Evolutionary conservation across 2,888 invertebrate genomes (phyloP), one percentile per base, ranked within the genome.

Genomic region (Philereme vetulata): DNA sequence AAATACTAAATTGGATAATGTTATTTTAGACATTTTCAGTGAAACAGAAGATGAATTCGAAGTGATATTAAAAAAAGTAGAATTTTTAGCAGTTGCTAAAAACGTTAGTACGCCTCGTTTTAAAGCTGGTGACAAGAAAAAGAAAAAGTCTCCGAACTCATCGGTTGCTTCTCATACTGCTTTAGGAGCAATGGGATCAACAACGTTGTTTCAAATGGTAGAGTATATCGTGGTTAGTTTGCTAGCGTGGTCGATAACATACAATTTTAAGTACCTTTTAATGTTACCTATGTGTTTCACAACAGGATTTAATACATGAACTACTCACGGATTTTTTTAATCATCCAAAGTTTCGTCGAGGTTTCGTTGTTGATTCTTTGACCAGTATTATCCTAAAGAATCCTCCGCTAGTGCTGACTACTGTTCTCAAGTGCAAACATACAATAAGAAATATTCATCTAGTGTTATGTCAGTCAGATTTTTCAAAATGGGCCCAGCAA

Each of bases 121-220:
- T 11, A 88, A 82, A 75, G 72, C 70, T 4, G 78, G 80, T 62
- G 89, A 88, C 1, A 90, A 86, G 66, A 90, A 86, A 69, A 88
- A 86, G 67, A 88, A 85, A 71, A 83, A 64, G 60, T 76, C 81
- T 5, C 73, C 84, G 0, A 71, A 69, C 32, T 78, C 85, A 6
- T 85, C 88, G 2, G 45, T 80, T 5, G 72, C 69, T 3, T 84
- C 86, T 9, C 78, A 81, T 40, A 70, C 78, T n/a, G 81, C 73
- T 8, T 40, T 81, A 52, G 81, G 73, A 54, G 84, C 78, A 3
- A 71, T 84, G 63, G 89, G 89, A 46, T 85, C 90, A 9, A 75
- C 84, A 4, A 85, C 85, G 3, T 77, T 90, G 78, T 90, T 90
- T 74, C 82, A 86, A 51, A 81, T 85, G 85, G 90, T 89, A 60